Evolutionary conservation across 2,113 vertebrate species (phyloP), one percentile per base, ranked within the genome.

Genomic region (Cebidichthys violaceus): DNA sequence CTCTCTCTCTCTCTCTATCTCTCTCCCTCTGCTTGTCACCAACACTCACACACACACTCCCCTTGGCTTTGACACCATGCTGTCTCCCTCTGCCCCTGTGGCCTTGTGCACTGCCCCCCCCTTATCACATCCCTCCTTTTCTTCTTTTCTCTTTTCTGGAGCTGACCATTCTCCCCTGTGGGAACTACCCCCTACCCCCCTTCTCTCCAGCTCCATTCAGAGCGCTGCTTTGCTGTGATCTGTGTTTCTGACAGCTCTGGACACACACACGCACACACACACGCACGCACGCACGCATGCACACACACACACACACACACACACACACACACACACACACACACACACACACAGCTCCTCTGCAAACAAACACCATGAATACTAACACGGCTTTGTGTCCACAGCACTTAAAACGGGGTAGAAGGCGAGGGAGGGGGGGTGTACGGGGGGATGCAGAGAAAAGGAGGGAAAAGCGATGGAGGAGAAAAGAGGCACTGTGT

Each of bases 301-400:
- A 79, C 67, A 82, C 80, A 66, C 57, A 69, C 77, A 77, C 77
- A 79, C 22, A 79, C 77, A 77, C 77, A 82, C 22, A 79, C 73
- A 77, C 77, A 82, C 22, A 78, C 60, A 62, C 59, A 62, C 31
- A 35, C 17, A 60, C 6, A 60, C 24, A 31, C 27, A 60, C 59
- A 82, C 11, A 79, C 61, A 76, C 67, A 72, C 76, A 77, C 77
- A 82, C 22, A 79, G 80, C 65, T 90, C 90, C 92, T 93, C 91
- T 92, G 95, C 95, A 96, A 97, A 96, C 95, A 96, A 96, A 96
- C 95, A 96, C 94, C 95, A 96, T 96, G 95, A 96, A 96, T 96
- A 95, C 88, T 94, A 95, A 93, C 89, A 94, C 83, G 70, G 87
- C 92, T 95, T 94, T 95, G 92, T 95, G 93, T 92, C 64, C 65